Evolutionary conservation across 2,888 invertebrate genomes (phyloP), one percentile per base, ranked within the genome.

Genomic region (Sesamia inferens): DNA sequence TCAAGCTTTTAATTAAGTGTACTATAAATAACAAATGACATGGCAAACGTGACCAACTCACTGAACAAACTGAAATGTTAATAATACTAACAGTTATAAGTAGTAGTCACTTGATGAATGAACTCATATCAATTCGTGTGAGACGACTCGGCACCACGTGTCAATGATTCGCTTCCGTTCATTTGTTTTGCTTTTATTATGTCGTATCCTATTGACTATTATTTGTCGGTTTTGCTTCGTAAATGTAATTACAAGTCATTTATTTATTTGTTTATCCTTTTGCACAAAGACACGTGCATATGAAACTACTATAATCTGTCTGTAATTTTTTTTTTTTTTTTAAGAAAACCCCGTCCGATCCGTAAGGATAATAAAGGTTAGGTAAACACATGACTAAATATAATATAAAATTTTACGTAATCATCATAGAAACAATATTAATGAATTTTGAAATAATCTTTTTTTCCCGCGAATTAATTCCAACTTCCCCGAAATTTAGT

Each of bases 51-150:
- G 81, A 76, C 66, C 63, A 78, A 78, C 55, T 61, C 42, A 22
- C 54, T 64, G 70, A 66, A 66, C 62, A 68, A 68, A 75, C 69
- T 62, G 39, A 58, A 58, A 42, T 68, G 68, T 44, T 81, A 71
- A 81, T 64, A 75, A 74, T 65, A 76, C 72, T 55, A 62, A 55
- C 78, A 87, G 88, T 90, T 89, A 92, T 79, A 85, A 85, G 84
- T 75, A 74, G 42, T 48, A 22, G 19, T 22, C 44, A 72, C 44
- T 31, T 90, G 90, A 93, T 93, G 93, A 93, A 93, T 93, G 92
- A 93, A 94, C 94, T 93, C 93, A 92, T 94, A 90, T 92, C 91
- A 92, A 92, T 92, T 92, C 88, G 89, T 88, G 82, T 90, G 92
- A 93, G 91, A 92, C 92, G 86, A 87, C 87, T 82, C 83, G 91